phyloP scores from a whole-genome alignment of 2,888 invertebrate species.

The Neocrepidodera transversa region DNA sequence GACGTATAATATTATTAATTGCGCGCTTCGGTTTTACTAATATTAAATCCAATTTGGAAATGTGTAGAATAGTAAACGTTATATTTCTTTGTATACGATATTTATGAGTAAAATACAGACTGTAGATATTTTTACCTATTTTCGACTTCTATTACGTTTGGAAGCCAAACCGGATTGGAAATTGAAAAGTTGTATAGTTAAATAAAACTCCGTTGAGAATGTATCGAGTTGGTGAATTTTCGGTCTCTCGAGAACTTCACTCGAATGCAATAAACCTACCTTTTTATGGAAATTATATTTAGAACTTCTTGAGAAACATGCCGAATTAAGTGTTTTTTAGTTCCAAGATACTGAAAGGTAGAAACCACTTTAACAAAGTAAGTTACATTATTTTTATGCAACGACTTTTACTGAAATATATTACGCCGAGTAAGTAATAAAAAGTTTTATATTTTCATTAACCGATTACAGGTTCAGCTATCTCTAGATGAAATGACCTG shows the following conservation, averaged over 20 bases:
- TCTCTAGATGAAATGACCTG: too few relatives aligned
- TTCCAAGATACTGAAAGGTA: slow-evolving; percentile 1
- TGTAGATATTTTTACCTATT: slow-evolving; percentile 17
- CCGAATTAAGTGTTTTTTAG: slow-evolving; percentile 30
- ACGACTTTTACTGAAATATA: too few relatives aligned
- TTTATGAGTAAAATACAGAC: too few relatives aligned
- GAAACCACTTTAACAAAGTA: slow-evolving; percentile 7
- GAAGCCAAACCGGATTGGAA: slow-evolving; percentile 49
- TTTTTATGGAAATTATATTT: slow-evolving; percentile 54
- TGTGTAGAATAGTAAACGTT: too few relatives aligned
- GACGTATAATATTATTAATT: too few relatives aligned
- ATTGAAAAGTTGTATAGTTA: slow-evolving; percentile 58
- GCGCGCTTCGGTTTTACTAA: too few relatives aligned
- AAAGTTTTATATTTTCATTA: too few relatives aligned
- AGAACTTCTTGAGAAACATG: slow-evolving; percentile 44
- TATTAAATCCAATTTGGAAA: too few relatives aligned
- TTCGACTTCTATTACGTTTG: slow-evolving; percentile 29
- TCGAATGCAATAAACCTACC: slow-evolving; percentile 49
- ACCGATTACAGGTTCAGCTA: too few relatives aligned
- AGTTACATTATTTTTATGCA: too few relatives aligned
- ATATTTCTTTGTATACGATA: too few relatives aligned
- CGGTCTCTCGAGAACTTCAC: slow-evolving; percentile 44
- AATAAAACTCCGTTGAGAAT: slow-evolving; percentile 49
- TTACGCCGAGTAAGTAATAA: too few relatives aligned
- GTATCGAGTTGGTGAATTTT: slow-evolving; percentile 46